phyloP scores from a whole-genome alignment of 1,140 invertebrate species.

The Calycopis cecrops region DNA sequence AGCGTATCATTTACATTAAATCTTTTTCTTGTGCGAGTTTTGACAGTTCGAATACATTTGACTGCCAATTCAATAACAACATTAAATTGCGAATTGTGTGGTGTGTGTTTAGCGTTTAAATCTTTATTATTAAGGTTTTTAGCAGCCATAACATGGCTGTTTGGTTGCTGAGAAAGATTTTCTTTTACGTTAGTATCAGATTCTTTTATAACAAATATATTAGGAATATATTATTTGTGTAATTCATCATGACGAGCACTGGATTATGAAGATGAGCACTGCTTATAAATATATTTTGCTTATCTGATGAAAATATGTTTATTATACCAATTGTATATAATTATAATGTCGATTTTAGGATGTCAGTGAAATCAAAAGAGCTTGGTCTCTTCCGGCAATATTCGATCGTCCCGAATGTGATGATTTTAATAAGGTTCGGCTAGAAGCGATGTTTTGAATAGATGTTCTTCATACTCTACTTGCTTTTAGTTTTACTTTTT shows the following conservation, averaged over 20 bases:
- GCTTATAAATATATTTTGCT: not conserved
- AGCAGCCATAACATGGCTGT: conserved; percentile 34
- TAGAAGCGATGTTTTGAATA: conserved; percentile 49
- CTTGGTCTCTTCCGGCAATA: conserved; percentile 74
- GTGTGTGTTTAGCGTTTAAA: not conserved
- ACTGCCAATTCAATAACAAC: not conserved
- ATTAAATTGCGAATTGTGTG: not conserved
- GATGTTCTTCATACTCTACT: not conserved
- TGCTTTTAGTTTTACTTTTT: not conserved
- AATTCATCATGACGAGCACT: not conserved
- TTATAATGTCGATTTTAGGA: conserved; percentile 74
- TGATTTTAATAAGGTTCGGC: conserved; percentile 68
- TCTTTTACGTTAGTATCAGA: conserved; percentile 37
- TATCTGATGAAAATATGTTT: not conserved
- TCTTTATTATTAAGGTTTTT: not conserved
- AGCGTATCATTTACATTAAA: not conserved
- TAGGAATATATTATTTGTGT: not conserved
- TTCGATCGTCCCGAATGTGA: conserved; percentile 4
- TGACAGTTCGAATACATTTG: not conserved
- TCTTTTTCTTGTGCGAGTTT: not conserved
- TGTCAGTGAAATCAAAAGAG: conserved; percentile 79
- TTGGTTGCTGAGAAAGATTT: conserved; percentile 39
- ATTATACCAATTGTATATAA: conserved; percentile 31
- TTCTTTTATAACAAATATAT: not conserved
- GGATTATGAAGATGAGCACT: too few species aligned